phyloP scores from a whole-genome alignment of 2,888 invertebrate species.

The Gibbula magus region DNA sequence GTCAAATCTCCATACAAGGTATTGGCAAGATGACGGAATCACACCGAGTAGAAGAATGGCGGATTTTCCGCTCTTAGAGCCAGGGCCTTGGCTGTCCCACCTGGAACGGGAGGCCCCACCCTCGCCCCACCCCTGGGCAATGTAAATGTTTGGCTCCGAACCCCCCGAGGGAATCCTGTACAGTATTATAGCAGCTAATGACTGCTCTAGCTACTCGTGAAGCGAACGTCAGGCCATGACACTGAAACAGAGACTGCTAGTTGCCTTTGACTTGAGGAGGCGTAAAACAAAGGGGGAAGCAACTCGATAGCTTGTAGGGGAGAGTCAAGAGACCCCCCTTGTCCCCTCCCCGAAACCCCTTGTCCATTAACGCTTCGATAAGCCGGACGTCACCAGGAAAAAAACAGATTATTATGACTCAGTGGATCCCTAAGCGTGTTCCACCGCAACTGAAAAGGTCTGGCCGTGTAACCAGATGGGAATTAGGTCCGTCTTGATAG shows the following conservation, averaged over 20 bases:
- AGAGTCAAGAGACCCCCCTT: constrained; percentile 16
- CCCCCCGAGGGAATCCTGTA: neutral
- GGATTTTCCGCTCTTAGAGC: constrained; percentile 9
- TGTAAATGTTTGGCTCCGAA: constrained; percentile 19
- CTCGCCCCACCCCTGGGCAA: constrained; percentile 4
- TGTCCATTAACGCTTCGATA: constrained; percentile 9
- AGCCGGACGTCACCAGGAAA: constrained; percentile 10
- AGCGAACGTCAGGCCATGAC: neutral
- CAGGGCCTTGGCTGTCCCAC: neutral
- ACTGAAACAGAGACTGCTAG: constrained; percentile 18
- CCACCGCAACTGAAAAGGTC: constrained; percentile 11
- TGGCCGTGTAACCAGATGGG: constrained; percentile 12
- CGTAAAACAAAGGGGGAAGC: neutral
- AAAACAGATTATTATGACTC: constrained; percentile 10
- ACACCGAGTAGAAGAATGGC: constrained; percentile 3
- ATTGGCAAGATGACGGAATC: neutral
- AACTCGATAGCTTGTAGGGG: constrained; percentile 8
- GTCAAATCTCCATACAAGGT: neutral
- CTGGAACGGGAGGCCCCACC: constrained; percentile 2
- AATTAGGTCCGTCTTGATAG: constrained; percentile 5
- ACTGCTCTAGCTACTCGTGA: constrained; percentile 6
- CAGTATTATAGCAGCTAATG: constrained; percentile 20
- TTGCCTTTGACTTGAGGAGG: neutral
- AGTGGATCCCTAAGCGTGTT: constrained; percentile 6
- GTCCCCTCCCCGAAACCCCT: constrained; percentile 1